These are phyloP conservation scores for Ibidorhyncha struthersii DNA, from an alignment of 2,113 vertebrate genomes.

Conservation along the genomic window DNA sequence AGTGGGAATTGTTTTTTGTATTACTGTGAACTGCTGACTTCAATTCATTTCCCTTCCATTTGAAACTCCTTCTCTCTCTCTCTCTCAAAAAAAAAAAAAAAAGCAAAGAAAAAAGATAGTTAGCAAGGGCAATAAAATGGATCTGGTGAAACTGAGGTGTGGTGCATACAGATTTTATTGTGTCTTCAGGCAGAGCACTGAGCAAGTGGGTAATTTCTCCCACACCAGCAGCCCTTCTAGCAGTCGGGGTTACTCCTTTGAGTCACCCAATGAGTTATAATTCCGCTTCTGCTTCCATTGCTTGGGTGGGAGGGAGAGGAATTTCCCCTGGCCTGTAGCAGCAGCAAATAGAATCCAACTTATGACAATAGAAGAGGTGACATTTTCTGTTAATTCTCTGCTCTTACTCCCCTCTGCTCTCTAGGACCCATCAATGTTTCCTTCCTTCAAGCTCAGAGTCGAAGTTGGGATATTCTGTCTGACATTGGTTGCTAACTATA, in stretches of 20 bases:
- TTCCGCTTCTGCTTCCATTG: neutral
- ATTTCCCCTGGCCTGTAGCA: neutral
- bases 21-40: neutral
- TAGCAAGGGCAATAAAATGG: neutral
- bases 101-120: neutral
- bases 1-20: neutral
- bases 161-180: neutral
- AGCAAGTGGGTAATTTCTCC: neutral
- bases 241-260: neutral
- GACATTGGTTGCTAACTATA: neutral
- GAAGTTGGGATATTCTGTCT: neutral
- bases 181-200: neutral
- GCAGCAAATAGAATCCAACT: neutral
- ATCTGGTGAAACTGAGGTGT: neutral
- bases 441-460: neutral
- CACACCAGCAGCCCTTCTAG: neutral
- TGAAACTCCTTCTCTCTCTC: neutral
- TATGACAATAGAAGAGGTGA: neutral
- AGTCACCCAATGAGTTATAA: neutral
- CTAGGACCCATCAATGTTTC: neutral
- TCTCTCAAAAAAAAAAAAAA: no score
- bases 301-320: neutral
- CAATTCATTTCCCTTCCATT: neutral
- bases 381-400: neutral
- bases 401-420: neutral